These are phyloP conservation scores for Hestina assimilis DNA, from an alignment of 1,140 invertebrate genomes.

Conservation along the genomic window DNA sequence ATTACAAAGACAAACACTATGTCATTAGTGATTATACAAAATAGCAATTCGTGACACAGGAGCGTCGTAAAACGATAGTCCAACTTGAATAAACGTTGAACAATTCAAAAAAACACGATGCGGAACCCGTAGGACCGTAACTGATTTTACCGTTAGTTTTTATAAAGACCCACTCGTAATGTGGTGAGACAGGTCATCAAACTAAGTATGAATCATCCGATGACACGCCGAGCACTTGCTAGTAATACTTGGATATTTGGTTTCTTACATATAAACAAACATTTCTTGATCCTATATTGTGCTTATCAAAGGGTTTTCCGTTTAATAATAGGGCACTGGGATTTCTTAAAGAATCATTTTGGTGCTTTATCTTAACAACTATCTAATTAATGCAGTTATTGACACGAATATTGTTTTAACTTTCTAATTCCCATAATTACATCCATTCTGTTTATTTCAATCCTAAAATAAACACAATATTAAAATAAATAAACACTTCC, in stretches of 20 bases:
- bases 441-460: no score
- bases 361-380: no score
- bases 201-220: constrained; percentile 52
- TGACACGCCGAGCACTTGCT: constrained; percentile 24
- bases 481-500: no score
- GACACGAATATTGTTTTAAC: no score
- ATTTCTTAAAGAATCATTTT: no score
- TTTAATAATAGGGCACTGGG: no score
- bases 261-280: no score
- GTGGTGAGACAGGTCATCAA: constrained; percentile 52
- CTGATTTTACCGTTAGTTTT: constrained; percentile 56
- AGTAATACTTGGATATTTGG: neutral
- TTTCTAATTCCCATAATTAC: no score
- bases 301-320: no score
- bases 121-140: constrained; percentile 21
- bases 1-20: neutral
- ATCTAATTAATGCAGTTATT: no score
- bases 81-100: constrained; percentile 1
- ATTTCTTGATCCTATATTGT: no score
- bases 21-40: neutral
- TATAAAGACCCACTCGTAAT: constrained; percentile 36
- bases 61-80: neutral
- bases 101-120: constrained; percentile 20
- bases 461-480: no score
- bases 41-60: neutral